Evolutionary conservation across 2,888 invertebrate genomes (phyloP).

Genomic region (Athalia rosae): DNA sequence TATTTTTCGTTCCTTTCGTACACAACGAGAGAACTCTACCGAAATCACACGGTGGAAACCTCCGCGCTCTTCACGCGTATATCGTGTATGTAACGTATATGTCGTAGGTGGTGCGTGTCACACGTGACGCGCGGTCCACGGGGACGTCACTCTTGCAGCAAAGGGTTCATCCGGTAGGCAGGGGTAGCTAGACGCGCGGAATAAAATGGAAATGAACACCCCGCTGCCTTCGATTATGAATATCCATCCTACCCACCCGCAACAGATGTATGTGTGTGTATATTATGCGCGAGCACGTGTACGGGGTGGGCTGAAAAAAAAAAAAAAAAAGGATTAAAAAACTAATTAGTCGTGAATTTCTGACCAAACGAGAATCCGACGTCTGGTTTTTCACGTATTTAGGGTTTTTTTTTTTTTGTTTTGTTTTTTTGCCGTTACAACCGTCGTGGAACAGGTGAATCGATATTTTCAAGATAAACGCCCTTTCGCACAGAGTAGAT

Average conservation of each 20-base stretch:
- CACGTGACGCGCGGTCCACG: not conserved
- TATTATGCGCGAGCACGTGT: not conserved
- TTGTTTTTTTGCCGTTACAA: no score
- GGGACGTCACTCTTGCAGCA: not conserved
- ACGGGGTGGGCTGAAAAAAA: constrained; percentile 19
- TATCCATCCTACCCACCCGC: no score
- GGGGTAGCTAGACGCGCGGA: not conserved
- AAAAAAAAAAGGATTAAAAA: constrained; percentile 4
- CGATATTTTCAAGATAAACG: constrained; percentile 27
- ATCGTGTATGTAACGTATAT: no score
- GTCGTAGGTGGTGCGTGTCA: not conserved
- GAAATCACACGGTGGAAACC: no score
- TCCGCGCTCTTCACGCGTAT: not conserved
- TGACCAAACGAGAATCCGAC: not conserved
- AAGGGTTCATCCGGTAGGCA: not conserved
- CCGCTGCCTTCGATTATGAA: not conserved
- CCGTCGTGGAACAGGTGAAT: constrained; percentile 13
- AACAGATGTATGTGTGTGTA: not conserved
- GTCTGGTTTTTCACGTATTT: no score
- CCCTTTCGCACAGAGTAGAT: constrained; percentile 5
- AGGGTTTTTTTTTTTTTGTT: no score
- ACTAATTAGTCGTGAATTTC: not conserved
- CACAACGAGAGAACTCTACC: no score
- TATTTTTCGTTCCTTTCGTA: no score
- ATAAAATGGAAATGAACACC: not conserved